Evolutionary conservation across 2,113 vertebrate genomes (phyloP), one percentile per base, ranked within the genome.

Genomic region (Calidris pugnax): DNA sequence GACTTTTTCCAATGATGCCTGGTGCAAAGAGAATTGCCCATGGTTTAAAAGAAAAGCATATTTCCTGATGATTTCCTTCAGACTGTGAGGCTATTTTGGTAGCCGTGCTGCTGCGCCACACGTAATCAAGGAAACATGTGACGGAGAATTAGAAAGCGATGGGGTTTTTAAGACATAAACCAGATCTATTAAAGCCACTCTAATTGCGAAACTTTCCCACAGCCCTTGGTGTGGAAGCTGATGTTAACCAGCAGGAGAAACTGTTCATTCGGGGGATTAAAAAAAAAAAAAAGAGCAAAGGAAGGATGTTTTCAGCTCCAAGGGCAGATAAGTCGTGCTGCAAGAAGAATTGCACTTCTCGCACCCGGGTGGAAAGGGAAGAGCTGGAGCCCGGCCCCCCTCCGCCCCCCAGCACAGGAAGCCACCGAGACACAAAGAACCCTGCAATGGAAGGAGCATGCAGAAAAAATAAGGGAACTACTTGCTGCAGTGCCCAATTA

Each of bases 21-120:
- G 27, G 73, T 51, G 68, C 63, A 81, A 83, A 89, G 30, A 66
- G 72, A 92, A 94, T 51, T 84, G 89, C 87, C 87, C 69, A 76
- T 1, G 6, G 68, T 53, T 86, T 69, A 37, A 77, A 22, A 47
- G 21, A 47, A 82, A 75, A 67, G 81, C 56, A 5, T n/a, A 67
- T 96, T 95, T 97, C 97, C 95, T 91, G 92, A 93, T 47, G 39
- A 85, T 95, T 91, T 96, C 95, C 94, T 89, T 89, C 81, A 68
- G 86, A 67, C 67, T 6, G 2, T 32, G 30, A 32, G 85, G 71
- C 81, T 97, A 78, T 96, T 95, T 92, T 76, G 73, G 95, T 93
- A 72, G 95, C 76, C 26, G 12, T n/a, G 7, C 82, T 62, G 87
- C 96, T 84, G 93, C 2, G 27, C 2, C 32, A 81, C 69, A 89